phyloP scores from a whole-genome alignment of 2,888 invertebrate species.

The Drosophila demipolita region DNA sequence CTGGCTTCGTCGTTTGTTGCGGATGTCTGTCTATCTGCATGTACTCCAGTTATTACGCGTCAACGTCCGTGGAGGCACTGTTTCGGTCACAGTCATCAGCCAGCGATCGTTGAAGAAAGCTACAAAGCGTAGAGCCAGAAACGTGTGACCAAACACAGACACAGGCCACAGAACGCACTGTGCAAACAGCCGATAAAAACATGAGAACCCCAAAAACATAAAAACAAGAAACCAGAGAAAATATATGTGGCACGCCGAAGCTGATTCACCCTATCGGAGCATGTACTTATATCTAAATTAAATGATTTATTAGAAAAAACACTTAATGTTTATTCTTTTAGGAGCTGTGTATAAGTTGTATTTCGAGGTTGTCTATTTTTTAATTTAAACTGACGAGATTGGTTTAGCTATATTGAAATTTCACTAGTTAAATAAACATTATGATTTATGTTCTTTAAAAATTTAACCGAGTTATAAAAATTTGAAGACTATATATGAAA shows the following conservation, averaged over 20 bases:
- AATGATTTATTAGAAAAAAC: background rate
- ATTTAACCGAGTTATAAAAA: background rate
- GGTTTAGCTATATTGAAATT: background rate
- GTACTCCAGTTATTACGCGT: slow-evolving; percentile 73
- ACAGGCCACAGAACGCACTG: slow-evolving; percentile 13
- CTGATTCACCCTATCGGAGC: slow-evolving; percentile 1
- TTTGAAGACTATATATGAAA: background rate
- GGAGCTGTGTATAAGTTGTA: background rate
- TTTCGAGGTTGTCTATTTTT: background rate
- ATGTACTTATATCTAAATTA: background rate
- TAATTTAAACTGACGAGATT: background rate
- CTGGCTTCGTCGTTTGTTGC: slow-evolving; percentile 9
- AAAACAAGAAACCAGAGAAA: slow-evolving; percentile 20
- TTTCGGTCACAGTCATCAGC: slow-evolving; percentile 39
- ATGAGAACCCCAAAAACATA: slow-evolving; percentile 46
- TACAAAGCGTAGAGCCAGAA: slow-evolving; percentile 39
- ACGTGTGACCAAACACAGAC: slow-evolving; percentile 32
- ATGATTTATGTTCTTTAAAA: background rate
- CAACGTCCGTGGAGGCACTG: slow-evolving; percentile 51
- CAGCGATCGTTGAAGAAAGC: slow-evolving; percentile 52
- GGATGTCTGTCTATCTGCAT: slow-evolving; percentile 25
- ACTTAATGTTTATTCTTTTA: background rate
- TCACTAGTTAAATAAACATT: background rate
- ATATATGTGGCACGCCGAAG: background rate
- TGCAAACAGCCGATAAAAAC: slow-evolving; percentile 67